Percentiles rank a stretch among this genome's conserved stretches.
Conservation (phyloP, 2,113 vertebrate genomes). For the Nesogale talazaci region DNA sequence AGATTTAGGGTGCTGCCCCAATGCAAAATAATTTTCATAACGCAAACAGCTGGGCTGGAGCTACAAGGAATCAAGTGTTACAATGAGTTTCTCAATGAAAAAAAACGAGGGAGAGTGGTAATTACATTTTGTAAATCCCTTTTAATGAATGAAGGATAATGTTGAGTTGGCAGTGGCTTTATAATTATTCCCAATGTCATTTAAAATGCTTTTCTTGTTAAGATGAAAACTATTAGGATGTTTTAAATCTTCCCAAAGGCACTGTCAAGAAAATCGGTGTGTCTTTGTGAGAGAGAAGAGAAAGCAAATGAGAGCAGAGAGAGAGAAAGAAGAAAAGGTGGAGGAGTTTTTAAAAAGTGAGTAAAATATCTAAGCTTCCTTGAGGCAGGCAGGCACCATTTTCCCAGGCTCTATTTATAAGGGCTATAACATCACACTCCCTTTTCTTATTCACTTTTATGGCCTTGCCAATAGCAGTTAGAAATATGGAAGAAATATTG, state of each 20-base stretch:
- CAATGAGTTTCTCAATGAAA: neutral
- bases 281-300: neutral
- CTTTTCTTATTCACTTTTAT: conserved; percentile 70
- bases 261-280: neutral
- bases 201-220: conserved; percentile 3
- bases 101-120: no score
- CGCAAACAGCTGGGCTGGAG: neutral
- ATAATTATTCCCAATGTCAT: neutral
- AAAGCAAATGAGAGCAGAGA: neutral
- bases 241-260: neutral
- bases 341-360: conserved; percentile 10
- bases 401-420: conserved; percentile 53
- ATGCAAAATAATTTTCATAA: neutral
- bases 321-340: neutral
- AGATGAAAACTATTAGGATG: neutral
- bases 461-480: conserved; percentile 23
- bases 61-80: neutral
- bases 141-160: neutral
- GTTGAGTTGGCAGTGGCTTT: neutral
- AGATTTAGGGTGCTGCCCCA: fast-evolving
- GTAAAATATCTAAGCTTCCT: conserved; percentile 25
- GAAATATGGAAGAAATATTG: conserved; percentile 66
- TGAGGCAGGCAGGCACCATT: conserved; percentile 38
- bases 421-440: conserved; percentile 68
- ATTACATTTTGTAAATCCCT: neutral